These are phyloP conservation scores for Mormyrops boulengeri DNA, from an alignment of 2,797 vertebrate genomes.

Conservation along the genomic window DNA sequence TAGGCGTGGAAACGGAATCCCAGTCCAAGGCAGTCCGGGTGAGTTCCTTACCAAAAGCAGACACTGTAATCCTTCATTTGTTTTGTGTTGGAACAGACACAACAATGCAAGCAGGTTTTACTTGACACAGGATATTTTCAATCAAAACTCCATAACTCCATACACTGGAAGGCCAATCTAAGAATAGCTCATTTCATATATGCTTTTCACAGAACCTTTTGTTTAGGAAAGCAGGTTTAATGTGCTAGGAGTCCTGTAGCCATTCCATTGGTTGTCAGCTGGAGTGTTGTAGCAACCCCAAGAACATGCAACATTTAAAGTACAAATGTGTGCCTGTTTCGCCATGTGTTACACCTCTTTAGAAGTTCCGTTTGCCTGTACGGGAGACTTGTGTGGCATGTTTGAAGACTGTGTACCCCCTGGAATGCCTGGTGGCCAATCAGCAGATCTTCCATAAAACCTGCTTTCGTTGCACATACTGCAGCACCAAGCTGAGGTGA, in stretches of 20 bases:
- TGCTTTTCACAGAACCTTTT: not conserved
- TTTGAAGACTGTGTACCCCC: slow-evolving; percentile 89
- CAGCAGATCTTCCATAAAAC: slow-evolving; percentile 84
- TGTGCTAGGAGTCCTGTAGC: not conserved
- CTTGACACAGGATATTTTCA: not conserved
- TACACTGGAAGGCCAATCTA: not conserved
- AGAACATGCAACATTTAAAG: not conserved
- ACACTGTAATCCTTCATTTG: not conserved
- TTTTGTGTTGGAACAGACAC: not conserved
- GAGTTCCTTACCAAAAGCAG: slow-evolving; percentile 18
- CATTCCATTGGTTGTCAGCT: not conserved
- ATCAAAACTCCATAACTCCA: not conserved
- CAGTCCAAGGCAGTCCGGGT: slow-evolving; percentile 72
- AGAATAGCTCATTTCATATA: not conserved
- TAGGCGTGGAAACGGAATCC: not conserved
- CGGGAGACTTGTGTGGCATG: slow-evolving; percentile 84
- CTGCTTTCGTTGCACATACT: slow-evolving; percentile 91
- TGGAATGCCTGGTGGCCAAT: slow-evolving; percentile 92
- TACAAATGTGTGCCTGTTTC: not conserved
- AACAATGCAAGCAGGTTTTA: not conserved
- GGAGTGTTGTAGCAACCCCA: not conserved
- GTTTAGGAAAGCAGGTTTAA: not conserved
- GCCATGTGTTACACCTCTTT: not conserved
- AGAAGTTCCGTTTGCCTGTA: slow-evolving; percentile 76
- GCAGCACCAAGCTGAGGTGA: slow-evolving; percentile 92